A percentile compares a stretch with the other conserved stretches of the same genome.
Evolutionary conservation across 1,140 invertebrate species (phyloP).

Genomic region (Varroa destructor): DNA sequence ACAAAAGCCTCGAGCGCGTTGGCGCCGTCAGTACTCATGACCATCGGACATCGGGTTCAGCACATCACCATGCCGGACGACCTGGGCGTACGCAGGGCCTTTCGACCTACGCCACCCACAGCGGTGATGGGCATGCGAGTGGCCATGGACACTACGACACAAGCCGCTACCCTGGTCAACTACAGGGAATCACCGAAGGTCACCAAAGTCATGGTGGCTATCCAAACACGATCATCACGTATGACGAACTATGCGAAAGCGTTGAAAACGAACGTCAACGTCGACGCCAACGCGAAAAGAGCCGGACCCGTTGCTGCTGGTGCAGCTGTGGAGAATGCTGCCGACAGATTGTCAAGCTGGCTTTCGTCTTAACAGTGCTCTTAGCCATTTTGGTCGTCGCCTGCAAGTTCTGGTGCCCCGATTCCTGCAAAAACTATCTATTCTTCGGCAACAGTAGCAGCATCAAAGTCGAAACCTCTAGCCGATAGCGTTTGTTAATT

Average conservation of each 20-base stretch:
- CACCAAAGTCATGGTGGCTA: not conserved
- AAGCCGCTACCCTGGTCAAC: not conserved
- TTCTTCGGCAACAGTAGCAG: not conserved
- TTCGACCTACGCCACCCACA: too few species aligned
- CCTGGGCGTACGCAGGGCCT: too few species aligned
- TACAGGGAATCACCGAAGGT: too few species aligned
- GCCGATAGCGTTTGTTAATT: too few species aligned
- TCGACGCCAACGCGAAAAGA: slow-evolving; percentile 22
- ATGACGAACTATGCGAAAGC: slow-evolving; percentile 28
- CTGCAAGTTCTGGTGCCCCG: slow-evolving; percentile 26
- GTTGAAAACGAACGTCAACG: slow-evolving; percentile 23
- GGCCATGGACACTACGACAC: slow-evolving; percentile 1
- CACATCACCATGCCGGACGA: slow-evolving; percentile 1
- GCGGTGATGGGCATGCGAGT: too few species aligned
- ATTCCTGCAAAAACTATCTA: slow-evolving; percentile 20
- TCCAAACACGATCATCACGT: slow-evolving; percentile 24
- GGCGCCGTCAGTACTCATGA: not conserved
- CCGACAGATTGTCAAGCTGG: slow-evolving; percentile 16
- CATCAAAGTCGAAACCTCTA: too few species aligned
- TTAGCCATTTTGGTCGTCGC: slow-evolving; percentile 20
- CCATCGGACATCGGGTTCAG: not conserved
- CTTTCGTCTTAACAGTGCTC: slow-evolving; percentile 12
- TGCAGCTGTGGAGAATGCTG: slow-evolving; percentile 16
- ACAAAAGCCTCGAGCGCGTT: not conserved
- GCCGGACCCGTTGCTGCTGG: not conserved